phyloP scores from a whole-genome alignment of 2,888 invertebrate species.

The Apodemia duryi region DNA sequence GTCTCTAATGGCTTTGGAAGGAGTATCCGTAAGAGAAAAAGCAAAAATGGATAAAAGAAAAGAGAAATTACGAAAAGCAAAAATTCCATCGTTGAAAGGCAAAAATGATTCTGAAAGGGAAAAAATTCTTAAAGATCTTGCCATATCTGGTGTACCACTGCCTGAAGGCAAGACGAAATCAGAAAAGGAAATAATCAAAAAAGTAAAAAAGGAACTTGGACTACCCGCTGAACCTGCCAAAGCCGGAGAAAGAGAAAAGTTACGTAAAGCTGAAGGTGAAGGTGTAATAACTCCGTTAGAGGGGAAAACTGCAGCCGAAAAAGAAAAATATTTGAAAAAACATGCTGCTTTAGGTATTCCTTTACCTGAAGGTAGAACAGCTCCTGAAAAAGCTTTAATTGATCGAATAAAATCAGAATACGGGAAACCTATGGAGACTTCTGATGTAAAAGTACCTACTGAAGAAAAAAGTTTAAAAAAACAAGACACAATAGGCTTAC shows the following conservation, averaged over 20 bases:
- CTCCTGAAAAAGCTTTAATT: conserved; percentile 35
- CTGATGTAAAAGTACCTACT: conserved; percentile 38
- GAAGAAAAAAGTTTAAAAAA: conserved; percentile 32
- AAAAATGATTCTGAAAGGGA: conserved; percentile 39
- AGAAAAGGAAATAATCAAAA: conserved; percentile 33
- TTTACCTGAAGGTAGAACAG: conserved; percentile 36
- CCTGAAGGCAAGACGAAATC: conserved; percentile 35
- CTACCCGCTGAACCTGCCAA: conserved; percentile 26
- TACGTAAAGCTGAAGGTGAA: conserved; percentile 21
- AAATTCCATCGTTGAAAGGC: conserved; percentile 37
- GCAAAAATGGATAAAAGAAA: conserved; percentile 28
- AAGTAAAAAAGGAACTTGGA: conserved; percentile 35
- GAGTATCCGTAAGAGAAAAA: conserved; percentile 20
- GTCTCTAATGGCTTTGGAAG: conserved; percentile 28
- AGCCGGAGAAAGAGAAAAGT: conserved; percentile 22
- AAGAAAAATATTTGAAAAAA: conserved; percentile 31
- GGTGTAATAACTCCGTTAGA: conserved; percentile 26
- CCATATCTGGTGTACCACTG: conserved; percentile 35
- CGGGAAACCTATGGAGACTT: conserved; percentile 17
- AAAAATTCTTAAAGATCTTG: conserved; percentile 35
- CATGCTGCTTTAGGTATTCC: conserved; percentile 32
- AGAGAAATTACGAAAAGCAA: neutral
- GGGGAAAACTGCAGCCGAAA: conserved; percentile 29
- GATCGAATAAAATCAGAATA: conserved; percentile 29
- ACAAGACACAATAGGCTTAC: conserved; percentile 25